Base-by-base conservation (phyloP, 2,113 vertebrate genomes). In the Rhabdornis inornatus region DNA sequence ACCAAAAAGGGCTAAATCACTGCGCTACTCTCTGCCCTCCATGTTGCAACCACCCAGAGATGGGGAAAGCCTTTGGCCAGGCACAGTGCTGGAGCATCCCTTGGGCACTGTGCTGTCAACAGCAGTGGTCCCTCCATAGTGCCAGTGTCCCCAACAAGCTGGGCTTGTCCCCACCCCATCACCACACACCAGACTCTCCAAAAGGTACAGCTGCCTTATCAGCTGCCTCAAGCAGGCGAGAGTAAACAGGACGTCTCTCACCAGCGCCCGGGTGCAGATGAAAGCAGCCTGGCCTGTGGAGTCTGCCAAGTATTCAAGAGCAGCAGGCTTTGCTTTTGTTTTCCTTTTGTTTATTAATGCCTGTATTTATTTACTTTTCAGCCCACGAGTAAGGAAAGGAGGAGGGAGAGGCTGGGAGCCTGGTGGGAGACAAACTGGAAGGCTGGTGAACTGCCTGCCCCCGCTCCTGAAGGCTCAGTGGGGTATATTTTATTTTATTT, bases 281-380 rank as follows among this genome's bases (percentile, higher is more conserved):
- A 96, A 95, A 95, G 94, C 91, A 33, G 74, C 28, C 70, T 81
- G 93, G 59, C 42, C 84, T 30, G 74, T 3, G 0, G 8, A 61
- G 37, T 39, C 81, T 30, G 78, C 95, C 90, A 92, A 95, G 59
- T 80, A 80, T 93, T 89, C 2, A 13, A 72, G 94, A 94, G 94
- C 91, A 90, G 85, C 89, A 85, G 94, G 84, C 93, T 92, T 42
- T 75, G 96, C 93, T 95, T 92, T 94, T 89, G 89, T 92, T 94
- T 89, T 60, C 91, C 77, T 92, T 95, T 70, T 81, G 84, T 94
- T 95, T 96, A 95, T 93, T 82, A 95, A 87, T 95, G 92, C 13
- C 0, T 84, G 18, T 91, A 84, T 94, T 91, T 96, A 92, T 96
- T 95, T 95, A 96, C 92, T 96, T 93, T 92, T 71, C 57, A 0